Evolutionary conservation across 2,113 vertebrate genomes (phyloP).

Genomic region (Lepidothrix coronata): DNA sequence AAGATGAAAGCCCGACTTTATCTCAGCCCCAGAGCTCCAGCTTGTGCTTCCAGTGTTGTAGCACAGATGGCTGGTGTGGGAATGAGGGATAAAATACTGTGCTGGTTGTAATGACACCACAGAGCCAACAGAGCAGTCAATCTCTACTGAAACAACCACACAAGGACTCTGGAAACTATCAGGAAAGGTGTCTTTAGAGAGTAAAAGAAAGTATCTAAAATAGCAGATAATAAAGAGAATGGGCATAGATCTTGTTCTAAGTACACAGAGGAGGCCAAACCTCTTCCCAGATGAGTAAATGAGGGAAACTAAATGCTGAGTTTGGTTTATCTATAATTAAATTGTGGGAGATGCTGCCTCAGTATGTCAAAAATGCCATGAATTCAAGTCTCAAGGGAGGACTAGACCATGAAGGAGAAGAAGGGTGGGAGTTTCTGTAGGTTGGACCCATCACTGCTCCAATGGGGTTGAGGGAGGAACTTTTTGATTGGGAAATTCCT

Average conservation of each 20-base stretch:
- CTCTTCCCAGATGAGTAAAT: background rate
- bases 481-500: background rate
- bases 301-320: background rate
- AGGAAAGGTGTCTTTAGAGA: background rate
- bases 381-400: background rate
- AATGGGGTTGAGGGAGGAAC: background rate
- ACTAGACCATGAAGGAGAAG: background rate
- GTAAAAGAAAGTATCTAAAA: background rate
- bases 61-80: background rate
- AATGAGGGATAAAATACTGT: background rate
- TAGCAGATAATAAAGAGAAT: background rate
- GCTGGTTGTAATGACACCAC: background rate
- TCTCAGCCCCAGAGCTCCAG: background rate
- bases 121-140: background rate
- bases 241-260: background rate
- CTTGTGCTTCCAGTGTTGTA: background rate
- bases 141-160: background rate
- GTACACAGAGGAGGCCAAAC: background rate
- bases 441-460: background rate
- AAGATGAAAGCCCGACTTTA: background rate
- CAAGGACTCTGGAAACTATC: background rate
- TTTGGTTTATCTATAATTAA: background rate
- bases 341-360: background rate
- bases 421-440: background rate
- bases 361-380: background rate